These are phyloP conservation scores for Blastobasis adustella DNA, from an alignment of 2,888 invertebrate species.

Conservation along the genomic window DNA sequence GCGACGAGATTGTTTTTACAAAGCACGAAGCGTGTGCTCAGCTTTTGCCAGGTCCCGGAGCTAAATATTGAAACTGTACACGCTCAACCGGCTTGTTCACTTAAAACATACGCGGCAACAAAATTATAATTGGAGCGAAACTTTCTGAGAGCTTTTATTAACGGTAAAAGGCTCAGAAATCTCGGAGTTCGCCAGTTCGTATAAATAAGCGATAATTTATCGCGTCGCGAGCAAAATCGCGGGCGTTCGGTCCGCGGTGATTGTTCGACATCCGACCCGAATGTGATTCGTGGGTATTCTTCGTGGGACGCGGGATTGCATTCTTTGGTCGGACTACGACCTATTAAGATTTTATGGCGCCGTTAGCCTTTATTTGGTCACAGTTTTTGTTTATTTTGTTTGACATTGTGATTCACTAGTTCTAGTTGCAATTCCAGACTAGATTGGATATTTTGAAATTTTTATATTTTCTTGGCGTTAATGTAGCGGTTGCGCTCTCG, in stretches of 20 bases:
- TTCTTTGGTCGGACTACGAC: constrained; percentile 1
- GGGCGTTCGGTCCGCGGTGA: background rate
- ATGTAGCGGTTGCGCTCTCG: too few relatives aligned
- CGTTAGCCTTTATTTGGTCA: constrained; percentile 3
- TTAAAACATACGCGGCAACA: background rate
- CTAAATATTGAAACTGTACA: too few relatives aligned
- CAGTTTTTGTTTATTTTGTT: background rate
- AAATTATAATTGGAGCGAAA: background rate
- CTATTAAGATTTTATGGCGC: constrained; percentile 6
- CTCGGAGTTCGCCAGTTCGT: background rate
- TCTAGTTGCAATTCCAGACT: too few relatives aligned
- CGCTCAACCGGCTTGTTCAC: too few relatives aligned
- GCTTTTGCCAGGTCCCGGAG: too few relatives aligned
- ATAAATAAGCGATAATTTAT: background rate
- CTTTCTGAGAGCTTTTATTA: background rate
- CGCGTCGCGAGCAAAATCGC: background rate
- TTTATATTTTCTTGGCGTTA: too few relatives aligned
- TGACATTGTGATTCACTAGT: too few relatives aligned
- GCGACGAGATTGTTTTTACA: too few relatives aligned
- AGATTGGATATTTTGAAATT: too few relatives aligned
- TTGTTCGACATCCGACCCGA: constrained; percentile 1
- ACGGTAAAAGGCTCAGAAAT: background rate
- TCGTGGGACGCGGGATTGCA: constrained; percentile 3
- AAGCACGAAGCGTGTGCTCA: too few relatives aligned
- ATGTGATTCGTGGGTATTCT: constrained; percentile 1